A percentile compares a stretch with the other conserved stretches of the same genome.
Conservation (phyloP, 2,113 vertebrate species). For the Rhagologus leucostigma region DNA sequence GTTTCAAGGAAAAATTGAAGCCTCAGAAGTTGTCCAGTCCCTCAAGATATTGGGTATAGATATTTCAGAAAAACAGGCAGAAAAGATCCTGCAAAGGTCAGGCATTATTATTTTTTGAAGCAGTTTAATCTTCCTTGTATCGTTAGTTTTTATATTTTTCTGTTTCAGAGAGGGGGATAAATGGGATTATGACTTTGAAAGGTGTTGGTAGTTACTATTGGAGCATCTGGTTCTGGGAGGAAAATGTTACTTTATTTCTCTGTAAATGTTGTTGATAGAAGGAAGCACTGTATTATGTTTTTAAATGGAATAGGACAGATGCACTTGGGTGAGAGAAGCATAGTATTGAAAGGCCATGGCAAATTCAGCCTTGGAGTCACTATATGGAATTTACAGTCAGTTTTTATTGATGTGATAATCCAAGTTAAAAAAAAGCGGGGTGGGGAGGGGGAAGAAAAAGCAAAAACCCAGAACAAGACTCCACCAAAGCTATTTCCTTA, state of each 20-base stretch:
- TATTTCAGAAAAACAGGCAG: slow-evolving; percentile 81
- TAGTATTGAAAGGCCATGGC: not conserved
- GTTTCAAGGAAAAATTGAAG: slow-evolving; percentile 85
- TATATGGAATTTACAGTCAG: not conserved
- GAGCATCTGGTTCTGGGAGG: not conserved
- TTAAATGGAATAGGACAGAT: not conserved
- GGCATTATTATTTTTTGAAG: not conserved
- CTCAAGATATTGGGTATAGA: slow-evolving; percentile 83
- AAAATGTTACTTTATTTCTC: not conserved
- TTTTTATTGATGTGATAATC: not conserved
- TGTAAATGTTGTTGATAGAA: not conserved
- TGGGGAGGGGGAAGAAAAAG: not conserved
- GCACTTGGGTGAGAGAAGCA: not conserved
- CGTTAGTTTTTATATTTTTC: not conserved
- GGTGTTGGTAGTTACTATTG: not conserved
- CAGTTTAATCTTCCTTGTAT: not conserved
- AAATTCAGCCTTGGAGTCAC: not conserved
- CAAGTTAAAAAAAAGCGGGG: not conserved
- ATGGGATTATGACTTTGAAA: not conserved
- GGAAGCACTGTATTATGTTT: not conserved
- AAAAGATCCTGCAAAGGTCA: slow-evolving; percentile 87
- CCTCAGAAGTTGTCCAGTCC: slow-evolving; percentile 88
- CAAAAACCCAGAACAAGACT: not conserved
- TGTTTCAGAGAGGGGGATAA: not conserved
- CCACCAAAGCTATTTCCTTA: not conserved